Evolutionary conservation across 2,797 vertebrate genomes (phyloP), one percentile per base, ranked within the genome.

Genomic region (Periophthalmus magnuspinnatus): DNA sequence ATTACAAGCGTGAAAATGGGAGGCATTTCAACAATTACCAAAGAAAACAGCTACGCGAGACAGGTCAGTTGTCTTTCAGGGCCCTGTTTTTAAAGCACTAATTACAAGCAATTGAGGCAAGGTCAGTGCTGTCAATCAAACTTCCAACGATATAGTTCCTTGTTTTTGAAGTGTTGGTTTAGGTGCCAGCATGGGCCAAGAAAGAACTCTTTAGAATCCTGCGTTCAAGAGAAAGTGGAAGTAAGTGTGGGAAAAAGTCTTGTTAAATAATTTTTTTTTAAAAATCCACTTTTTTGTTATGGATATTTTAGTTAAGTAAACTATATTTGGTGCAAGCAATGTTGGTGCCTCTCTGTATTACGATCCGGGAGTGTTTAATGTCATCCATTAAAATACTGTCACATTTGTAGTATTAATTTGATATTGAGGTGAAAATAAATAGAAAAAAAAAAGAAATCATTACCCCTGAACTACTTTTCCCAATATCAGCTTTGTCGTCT

Each of bases 31-130:
- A 91, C 88, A 92, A 91, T 92, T 91, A 92, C 83, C 78, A 87
- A 89, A 78, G 69, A 90, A 92, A 91, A 92, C 88, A 91, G 85
- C 79, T 86, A 86, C 81, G 83, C 55, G 80, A 84, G 89, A 91
- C 88, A 82, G 86, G 89, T 83, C 91, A 78, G 85, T 88, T 88
- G 86, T 90, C 86, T 87, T 88, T 86, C 74, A 86, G 84, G 80
- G 71, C 91, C 84, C 85, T 84, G 84, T 85, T 90, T 94, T 94
- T 88, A 94, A 93, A 95, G 93, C 94, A 94, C 92, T 95, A 96
- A 96, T 97, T 95, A 96, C 93, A 91, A 93, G 92, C 94, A 96
- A 96, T 96, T 95, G 95, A 95, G 95, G 91, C 95, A 95, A 97
- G 95, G 95, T 95, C 93, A 91, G 88, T 87, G 87, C 90, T 92